phyloP scores from a whole-genome alignment of 2,113 vertebrate genomes.

The Bos javanicus region DNA sequence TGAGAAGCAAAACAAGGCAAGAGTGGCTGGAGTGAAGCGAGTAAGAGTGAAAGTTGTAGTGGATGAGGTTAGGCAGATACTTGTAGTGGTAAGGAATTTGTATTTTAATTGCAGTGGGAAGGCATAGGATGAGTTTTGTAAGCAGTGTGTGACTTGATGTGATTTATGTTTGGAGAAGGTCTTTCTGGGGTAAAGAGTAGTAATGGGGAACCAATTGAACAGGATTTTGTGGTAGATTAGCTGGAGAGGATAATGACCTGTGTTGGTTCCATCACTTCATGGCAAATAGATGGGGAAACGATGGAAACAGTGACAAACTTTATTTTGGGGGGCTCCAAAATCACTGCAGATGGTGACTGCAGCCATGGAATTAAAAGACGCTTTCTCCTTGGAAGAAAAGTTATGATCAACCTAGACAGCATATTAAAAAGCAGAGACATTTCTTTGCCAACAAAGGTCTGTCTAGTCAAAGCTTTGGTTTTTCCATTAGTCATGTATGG shows the following conservation, averaged over 20 bases:
- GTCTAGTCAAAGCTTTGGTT: background rate
- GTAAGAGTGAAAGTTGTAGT: background rate
- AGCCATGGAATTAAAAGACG: background rate
- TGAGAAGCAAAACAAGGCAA: background rate
- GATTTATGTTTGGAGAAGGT: background rate
- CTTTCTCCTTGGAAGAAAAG: background rate
- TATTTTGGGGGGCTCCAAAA: background rate
- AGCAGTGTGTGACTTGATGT: background rate
- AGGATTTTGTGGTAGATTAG: background rate
- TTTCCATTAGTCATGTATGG: background rate
- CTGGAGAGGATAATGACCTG: background rate
- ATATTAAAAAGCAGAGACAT: background rate
- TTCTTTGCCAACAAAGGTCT: too few species aligned
- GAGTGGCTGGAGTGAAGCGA: background rate
- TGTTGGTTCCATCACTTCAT: background rate
- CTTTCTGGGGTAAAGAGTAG: background rate
- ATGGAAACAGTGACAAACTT: background rate
- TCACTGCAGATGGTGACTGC: background rate
- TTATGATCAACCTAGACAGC: background rate
- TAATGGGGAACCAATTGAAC: background rate
- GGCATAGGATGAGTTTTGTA: background rate
- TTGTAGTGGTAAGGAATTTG: background rate
- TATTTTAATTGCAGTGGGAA: background rate
- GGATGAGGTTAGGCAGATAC: background rate
- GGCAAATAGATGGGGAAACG: background rate